phyloP scores from a whole-genome alignment of 2,113 vertebrate species.

The Corythornis vintsioides region DNA sequence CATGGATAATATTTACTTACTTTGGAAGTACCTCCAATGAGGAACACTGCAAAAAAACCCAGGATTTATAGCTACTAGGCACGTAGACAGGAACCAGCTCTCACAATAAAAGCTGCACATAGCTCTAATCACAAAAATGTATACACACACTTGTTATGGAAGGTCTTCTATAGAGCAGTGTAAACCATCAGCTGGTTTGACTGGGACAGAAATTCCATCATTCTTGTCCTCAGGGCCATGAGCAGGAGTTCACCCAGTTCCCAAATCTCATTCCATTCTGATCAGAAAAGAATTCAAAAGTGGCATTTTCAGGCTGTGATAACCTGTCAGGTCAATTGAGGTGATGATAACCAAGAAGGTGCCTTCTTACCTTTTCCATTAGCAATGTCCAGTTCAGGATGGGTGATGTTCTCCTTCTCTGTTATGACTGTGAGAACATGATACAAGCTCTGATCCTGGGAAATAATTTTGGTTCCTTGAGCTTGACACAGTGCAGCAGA shows the following conservation, averaged over 20 bases:
- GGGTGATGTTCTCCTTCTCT: background rate
- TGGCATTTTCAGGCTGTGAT: background rate
- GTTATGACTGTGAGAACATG: background rate
- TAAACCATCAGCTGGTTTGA: background rate
- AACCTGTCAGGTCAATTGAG: background rate
- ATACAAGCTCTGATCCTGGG: background rate
- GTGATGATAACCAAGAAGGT: background rate
- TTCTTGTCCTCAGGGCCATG: background rate
- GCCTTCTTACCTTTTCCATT: background rate
- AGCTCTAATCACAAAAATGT: background rate
- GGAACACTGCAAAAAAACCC: background rate
- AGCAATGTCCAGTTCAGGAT: background rate
- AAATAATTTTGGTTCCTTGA: background rate
- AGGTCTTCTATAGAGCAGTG: background rate
- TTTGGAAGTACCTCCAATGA: background rate
- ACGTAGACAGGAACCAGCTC: background rate
- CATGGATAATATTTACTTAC: background rate
- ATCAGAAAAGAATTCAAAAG: background rate
- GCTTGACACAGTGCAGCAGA: background rate
- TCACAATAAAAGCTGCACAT: background rate
- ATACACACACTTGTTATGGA: rapidly evolving
- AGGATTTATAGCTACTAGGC: background rate
- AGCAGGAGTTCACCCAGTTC: background rate
- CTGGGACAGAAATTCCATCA: background rate
- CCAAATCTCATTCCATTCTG: background rate